phyloP scores from a whole-genome alignment of 2,888 invertebrate species.

The Cistogaster globosa region DNA sequence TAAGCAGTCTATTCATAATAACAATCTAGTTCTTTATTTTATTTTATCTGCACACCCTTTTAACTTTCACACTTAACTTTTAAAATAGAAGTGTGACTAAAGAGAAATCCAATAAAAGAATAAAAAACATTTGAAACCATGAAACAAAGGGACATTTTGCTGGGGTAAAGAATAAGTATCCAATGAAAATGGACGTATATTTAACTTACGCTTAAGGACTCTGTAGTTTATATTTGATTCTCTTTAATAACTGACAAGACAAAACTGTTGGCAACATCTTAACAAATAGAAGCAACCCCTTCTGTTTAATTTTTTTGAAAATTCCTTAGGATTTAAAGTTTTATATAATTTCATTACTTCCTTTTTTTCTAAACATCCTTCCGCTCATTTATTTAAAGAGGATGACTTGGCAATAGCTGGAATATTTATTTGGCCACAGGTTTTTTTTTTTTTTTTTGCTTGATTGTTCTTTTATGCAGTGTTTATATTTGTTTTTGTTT shows the following conservation, averaged over 20 bases:
- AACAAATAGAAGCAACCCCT: neutral
- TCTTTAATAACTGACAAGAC: slow-evolving; percentile 39
- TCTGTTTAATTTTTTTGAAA: neutral
- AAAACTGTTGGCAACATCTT: neutral
- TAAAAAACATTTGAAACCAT: neutral
- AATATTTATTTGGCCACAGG: slow-evolving; percentile 35
- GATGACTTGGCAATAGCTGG: slow-evolving; percentile 28
- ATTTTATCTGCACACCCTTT: neutral
- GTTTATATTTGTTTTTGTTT: slow-evolving; percentile 57
- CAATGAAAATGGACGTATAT: neutral
- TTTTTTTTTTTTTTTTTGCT: slow-evolving; percentile 26
- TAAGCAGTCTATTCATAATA: too few species aligned
- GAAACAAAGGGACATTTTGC: neutral
- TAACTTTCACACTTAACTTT: too few species aligned
- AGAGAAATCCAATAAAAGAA: neutral
- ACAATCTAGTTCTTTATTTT: neutral
- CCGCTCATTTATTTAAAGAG: neutral
- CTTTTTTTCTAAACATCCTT: slow-evolving; percentile 4
- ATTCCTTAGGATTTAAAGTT: slow-evolving; percentile 41
- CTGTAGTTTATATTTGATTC: slow-evolving; percentile 19
- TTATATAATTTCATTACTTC: slow-evolving; percentile 39
- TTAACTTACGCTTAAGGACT: slow-evolving; percentile 6
- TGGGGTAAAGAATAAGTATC: slow-evolving; percentile 19
- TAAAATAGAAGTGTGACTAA: neutral
- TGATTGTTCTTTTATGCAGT: slow-evolving; percentile 57